These are phyloP conservation scores for Cotesia chilonis DNA, from an alignment of 1,140 invertebrate genomes.

Conservation along the genomic window DNA sequence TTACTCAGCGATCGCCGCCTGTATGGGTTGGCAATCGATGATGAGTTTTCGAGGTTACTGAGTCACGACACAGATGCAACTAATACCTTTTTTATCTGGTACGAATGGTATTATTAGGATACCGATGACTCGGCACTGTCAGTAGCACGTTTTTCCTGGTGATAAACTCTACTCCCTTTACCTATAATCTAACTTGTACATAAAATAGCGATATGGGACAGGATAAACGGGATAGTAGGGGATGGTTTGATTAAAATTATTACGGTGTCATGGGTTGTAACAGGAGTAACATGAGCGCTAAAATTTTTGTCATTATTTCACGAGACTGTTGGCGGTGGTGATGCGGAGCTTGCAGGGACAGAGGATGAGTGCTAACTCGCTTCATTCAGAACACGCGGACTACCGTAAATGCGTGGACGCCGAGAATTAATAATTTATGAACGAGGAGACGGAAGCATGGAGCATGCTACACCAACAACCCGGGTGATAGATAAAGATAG, in stretches of 20 bases:
- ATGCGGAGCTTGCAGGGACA: neutral
- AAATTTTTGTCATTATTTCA: slow-evolving; percentile 7
- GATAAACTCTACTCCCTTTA: too few relatives aligned
- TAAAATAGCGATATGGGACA: too few relatives aligned
- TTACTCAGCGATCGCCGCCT: too few relatives aligned
- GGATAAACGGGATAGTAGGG: too few relatives aligned
- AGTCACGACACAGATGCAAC: slow-evolving; percentile 7
- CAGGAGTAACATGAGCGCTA: too few relatives aligned
- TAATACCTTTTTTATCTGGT: neutral
- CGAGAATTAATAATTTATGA: slow-evolving; percentile 38
- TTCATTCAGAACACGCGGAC: slow-evolving; percentile 34
- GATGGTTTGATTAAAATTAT: too few relatives aligned
- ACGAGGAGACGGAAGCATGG: slow-evolving; percentile 16
- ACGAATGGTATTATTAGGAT: neutral
- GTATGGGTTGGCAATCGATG: too few relatives aligned
- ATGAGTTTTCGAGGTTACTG: slow-evolving; percentile 11
- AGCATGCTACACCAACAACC: slow-evolving; percentile 10
- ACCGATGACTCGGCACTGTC: too few relatives aligned
- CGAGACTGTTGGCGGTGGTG: neutral
- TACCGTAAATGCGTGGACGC: slow-evolving; percentile 27
- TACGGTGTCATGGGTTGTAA: too few relatives aligned
- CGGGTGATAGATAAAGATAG: slow-evolving; percentile 13
- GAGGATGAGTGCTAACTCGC: neutral
- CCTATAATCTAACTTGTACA: too few relatives aligned
- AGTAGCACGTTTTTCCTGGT: too few relatives aligned